phyloP scores from a whole-genome alignment of 37 sponge, comb jelly and placozoan species.

The Cliona cf. orientalis region DNA sequence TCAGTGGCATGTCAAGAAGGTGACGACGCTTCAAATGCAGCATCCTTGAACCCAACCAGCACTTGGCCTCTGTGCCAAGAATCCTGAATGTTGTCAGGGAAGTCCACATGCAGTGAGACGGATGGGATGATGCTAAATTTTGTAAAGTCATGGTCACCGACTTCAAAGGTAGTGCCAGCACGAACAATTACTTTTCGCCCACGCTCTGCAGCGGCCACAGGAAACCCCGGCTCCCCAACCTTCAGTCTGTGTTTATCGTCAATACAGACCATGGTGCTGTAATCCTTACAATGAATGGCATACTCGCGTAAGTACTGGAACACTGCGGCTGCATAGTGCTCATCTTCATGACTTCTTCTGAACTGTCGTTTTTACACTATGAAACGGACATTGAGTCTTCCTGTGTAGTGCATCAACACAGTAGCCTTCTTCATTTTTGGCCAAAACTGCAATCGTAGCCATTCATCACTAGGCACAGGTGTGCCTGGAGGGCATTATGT shows the following conservation, averaged over 20 bases:
- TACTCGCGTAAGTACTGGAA: not conserved
- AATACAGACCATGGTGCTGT: not conserved
- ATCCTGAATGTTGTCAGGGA: conserved; percentile 9
- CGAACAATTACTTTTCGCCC: not conserved
- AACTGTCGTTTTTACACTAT: conserved; percentile 38
- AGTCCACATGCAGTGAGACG: conserved; percentile 7
- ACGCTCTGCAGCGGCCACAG: conserved; percentile 18
- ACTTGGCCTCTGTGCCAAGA: conserved; percentile 20
- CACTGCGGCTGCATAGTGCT: conserved; percentile 30
- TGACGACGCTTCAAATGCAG: conserved; percentile 6
- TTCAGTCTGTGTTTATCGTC: conserved; percentile 15
- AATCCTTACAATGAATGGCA: not conserved
- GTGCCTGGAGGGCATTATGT: too few species aligned
- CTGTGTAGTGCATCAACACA: conserved; percentile 32
- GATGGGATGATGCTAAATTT: conserved; percentile 5
- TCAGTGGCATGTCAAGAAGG: conserved; percentile 32
- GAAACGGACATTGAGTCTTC: conserved; percentile 27
- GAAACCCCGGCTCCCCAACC: conserved; percentile 14
- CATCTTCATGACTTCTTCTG: conserved; percentile 31
- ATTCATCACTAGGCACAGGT: conserved; percentile 13
- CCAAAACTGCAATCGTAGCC: conserved; percentile 36
- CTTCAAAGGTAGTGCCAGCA: not conserved
- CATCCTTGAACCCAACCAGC: conserved; percentile 12
- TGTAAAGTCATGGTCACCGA: conserved; percentile 29
- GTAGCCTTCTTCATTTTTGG: conserved; percentile 26